Evolutionary conservation across 2,888 invertebrate species (phyloP).

Genomic region (Heteromurus nitidus): DNA sequence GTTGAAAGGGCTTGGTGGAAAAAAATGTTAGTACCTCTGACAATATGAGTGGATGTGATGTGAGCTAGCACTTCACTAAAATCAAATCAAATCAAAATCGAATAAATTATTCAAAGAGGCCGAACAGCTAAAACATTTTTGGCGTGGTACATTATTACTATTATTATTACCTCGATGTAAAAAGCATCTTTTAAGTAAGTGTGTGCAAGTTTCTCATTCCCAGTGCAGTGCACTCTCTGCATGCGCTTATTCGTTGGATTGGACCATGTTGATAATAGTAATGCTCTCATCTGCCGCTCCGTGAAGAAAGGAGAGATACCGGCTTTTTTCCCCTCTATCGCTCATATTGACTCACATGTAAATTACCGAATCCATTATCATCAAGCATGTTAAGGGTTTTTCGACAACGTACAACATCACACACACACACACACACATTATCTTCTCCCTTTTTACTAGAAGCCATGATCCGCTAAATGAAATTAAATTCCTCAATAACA

Average conservation of each 20-base stretch:
- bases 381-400: slow-evolving; percentile 36
- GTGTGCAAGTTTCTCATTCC: slow-evolving; percentile 17
- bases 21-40: slow-evolving; percentile 26
- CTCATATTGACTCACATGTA: slow-evolving; percentile 55
- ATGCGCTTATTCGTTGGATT: slow-evolving; percentile 20
- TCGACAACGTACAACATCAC: slow-evolving; percentile 19
- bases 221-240: background rate
- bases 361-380: slow-evolving; percentile 56
- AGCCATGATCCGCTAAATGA: slow-evolving; percentile 55
- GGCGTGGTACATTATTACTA: slow-evolving; percentile 59
- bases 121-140: slow-evolving; percentile 61
- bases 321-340: slow-evolving; percentile 30
- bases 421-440: background rate
- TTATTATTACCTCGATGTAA: slow-evolving; percentile 56
- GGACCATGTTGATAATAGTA: background rate
- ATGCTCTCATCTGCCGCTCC: no score
- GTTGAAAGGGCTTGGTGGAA: slow-evolving; percentile 58
- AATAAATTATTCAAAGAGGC: slow-evolving; percentile 68
- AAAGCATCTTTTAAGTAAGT: slow-evolving; percentile 50
- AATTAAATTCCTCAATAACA: slow-evolving; percentile 47
- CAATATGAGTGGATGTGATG: slow-evolving; percentile 23
- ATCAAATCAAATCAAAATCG: slow-evolving; percentile 69
- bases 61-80: slow-evolving; percentile 62
- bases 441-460: slow-evolving; percentile 11
- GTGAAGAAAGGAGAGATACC: background rate